Percentiles rank a stretch among this genome's conserved stretches.
Conservation (phyloP, 1,140 invertebrate species). For the Pseudomyrmex pallidus region DNA sequence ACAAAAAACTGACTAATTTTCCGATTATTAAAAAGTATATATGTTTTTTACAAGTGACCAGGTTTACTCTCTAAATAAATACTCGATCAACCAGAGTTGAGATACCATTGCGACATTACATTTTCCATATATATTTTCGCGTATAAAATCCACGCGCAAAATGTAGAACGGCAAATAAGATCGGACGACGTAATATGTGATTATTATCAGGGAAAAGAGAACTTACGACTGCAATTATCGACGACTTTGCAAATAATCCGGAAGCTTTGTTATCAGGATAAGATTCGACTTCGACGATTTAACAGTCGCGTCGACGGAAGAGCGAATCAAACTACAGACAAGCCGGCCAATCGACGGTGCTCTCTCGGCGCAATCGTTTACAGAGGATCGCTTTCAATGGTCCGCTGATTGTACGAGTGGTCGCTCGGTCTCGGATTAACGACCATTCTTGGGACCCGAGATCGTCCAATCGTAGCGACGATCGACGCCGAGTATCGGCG, state of each 20-base stretch:
- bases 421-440: conserved; percentile 43
- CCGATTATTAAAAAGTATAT: conserved; percentile 16
- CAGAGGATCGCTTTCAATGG: conserved; percentile 55
- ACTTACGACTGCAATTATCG: conserved; percentile 3
- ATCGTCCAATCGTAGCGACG: conserved; percentile 35
- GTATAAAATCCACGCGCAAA: neutral
- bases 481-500: conserved; percentile 48
- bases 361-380: conserved; percentile 26
- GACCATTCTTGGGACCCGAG: conserved; percentile 33
- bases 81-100: neutral
- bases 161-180: neutral
- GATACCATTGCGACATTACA: neutral
- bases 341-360: conserved; percentile 31
- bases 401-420: conserved; percentile 56
- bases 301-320: conserved; percentile 29
- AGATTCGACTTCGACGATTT: conserved; percentile 25
- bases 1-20: conserved; percentile 13
- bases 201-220: neutral
- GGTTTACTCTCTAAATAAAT: conserved; percentile 4
- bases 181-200: neutral
- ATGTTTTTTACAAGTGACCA: conserved; percentile 3
- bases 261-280: conserved; percentile 2
- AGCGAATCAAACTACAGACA: conserved; percentile 43
- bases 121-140: neutral
- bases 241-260: conserved; percentile 33